Evolutionary conservation across 2,113 vertebrate species (phyloP).

Genomic region (Elanus axillaris): DNA sequence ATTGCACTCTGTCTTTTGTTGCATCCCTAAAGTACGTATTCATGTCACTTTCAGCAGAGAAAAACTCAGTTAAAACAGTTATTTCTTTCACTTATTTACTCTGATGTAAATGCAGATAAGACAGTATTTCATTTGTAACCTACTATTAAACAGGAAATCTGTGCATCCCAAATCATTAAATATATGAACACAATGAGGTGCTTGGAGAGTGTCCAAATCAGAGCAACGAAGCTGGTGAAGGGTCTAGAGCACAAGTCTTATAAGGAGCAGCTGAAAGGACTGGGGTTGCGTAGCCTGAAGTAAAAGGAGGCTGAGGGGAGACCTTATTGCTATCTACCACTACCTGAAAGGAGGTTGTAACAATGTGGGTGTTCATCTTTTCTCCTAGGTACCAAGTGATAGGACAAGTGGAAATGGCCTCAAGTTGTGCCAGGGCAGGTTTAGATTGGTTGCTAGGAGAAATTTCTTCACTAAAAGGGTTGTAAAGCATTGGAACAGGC

Average conservation of each 20-base stretch:
- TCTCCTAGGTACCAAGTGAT: too few species aligned
- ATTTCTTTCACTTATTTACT: neutral
- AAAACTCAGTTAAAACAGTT: neutral
- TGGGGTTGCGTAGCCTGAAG: too few species aligned
- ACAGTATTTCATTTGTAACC: neutral
- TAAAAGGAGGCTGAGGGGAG: neutral
- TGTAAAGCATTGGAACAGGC: too few species aligned
- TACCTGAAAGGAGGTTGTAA: too few species aligned
- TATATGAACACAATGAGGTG: neutral
- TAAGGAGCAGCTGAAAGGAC: neutral
- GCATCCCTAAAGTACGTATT: neutral
- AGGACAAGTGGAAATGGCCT: too few species aligned
- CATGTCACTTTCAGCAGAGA: neutral
- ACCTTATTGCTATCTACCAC: too few species aligned
- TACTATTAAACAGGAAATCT: neutral
- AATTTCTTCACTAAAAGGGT: too few species aligned
- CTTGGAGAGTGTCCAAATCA: neutral
- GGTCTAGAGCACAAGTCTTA: neutral
- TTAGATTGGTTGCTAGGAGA: too few species aligned
- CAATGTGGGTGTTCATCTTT: too few species aligned
- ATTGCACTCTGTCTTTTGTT: neutral
- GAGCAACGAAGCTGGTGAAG: neutral
- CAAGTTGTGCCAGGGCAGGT: too few species aligned
- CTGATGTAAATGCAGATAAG: neutral
- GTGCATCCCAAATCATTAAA: neutral